Evolutionary conservation across 2,888 invertebrate species (phyloP), one percentile per base, ranked within the genome.

Genomic region (Uloborus plumipes): DNA sequence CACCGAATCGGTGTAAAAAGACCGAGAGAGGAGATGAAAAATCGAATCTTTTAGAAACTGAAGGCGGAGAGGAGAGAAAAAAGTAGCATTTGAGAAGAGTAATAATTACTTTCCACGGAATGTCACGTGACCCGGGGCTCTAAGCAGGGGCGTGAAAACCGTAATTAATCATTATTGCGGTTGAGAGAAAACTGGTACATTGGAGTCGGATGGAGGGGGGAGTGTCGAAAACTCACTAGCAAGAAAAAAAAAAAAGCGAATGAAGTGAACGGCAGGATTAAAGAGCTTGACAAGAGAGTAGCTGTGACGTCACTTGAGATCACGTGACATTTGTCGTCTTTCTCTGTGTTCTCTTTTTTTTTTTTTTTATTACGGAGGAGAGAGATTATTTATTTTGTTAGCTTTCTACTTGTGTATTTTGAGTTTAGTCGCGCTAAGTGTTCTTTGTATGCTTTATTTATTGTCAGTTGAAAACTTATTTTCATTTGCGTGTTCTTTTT

Each of bases 91-190:
- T 47, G 51, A 31, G 66, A 26, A 31, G 26, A 74, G 65, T 62
- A 58, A 74, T 81, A 81, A 81, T 81, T 81, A 81, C 74, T 74
- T 81, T 70, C 80, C 70, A 65, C 70, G 64, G 64, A 74, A 39
- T 74, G 67, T 74, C 74, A 81, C 81, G 81, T 82, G 75, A 76
- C 81, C 65, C 58, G 51, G 69, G 59, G 59, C 73, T 62, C 65
- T 64, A 53, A 74, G 73, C 70, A 62, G 58, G 72, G 64, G 61
- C 76, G 75, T 66, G 76, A 76, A 76, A 71, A 49, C 65, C 70
- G 81, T 76, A 82, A 82, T 82, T 82, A 82, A 82, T 82, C 81
- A 82, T 81, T 81, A 81, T 82, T 76, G 75, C 71, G 75, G 75
- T 72, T n/a, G 62, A 31, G 51, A 31, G 66, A 53, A 20, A 50